Base-by-base conservation (phyloP, 2,888 invertebrate species). In the Brachyopa scutellaris region DNA sequence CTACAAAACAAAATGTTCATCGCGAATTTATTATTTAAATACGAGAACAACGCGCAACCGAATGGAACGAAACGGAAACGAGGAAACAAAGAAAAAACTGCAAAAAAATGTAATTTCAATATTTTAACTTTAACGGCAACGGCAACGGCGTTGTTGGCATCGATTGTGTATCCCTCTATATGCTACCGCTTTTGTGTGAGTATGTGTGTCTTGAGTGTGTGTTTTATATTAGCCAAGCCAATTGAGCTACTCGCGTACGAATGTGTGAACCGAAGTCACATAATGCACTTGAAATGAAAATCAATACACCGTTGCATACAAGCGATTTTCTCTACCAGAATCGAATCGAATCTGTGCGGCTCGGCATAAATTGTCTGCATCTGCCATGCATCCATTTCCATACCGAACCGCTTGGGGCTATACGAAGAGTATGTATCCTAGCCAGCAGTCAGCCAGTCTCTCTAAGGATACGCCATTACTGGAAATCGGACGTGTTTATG, bases 401-500 rank as follows among this genome's bases (percentile, higher is more conserved):
- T 59, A 42, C 55, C 6, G 15, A 33, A 51, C 4, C 45, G 23
- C 40, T 45, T 55, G 61, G 80, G 62, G 51, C n/a, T n/a, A 64
- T 23, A 36, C 31, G 7, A 26, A 3, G 6, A 5, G 4, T 5
- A 26, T 26, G 72, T 61, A 61, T 61, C 23, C 23, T 15, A 47
- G 62, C 66, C 29, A 53, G 62, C 53, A 67, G 62, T 69, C 62
- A 67, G 49, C 17, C 36, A 29, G 53, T 45, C 73, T 57, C 62
- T 69, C 76, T 45, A 59, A 64, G 76, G 80, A 80, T 70, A 76
- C 55, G n/a, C n/a, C 69, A 80, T 74, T 76, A 76, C 55, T 49
- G 69, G 23, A 23, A 59, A 59, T 64, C 80, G 80, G 80, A 80
- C 80, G 80, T 80, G 76, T 76, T 80, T 80, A 64, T 76, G 76